These are phyloP conservation scores for Centropyge bicolor DNA, from an alignment of 2,797 vertebrate genomes.

Conservation along the genomic window DNA sequence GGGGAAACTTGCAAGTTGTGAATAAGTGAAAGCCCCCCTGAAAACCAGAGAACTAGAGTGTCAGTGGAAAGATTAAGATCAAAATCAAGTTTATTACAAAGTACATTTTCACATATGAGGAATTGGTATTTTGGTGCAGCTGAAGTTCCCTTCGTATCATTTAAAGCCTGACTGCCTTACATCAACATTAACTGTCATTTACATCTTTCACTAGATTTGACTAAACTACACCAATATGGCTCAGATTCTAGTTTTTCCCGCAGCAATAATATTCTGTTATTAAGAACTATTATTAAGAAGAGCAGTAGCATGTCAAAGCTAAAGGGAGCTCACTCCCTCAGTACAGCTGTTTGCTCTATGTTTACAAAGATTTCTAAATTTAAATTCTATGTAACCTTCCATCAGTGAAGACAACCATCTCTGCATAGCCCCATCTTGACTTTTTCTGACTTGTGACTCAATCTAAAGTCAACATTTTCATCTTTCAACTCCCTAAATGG, in stretches of 20 bases:
- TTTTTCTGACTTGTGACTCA: slow-evolving; percentile 14
- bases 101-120: not conserved
- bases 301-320: not conserved
- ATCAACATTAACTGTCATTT: not conserved
- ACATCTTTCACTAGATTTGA: not conserved
- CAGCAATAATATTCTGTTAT: not conserved
- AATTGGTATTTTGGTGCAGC: not conserved
- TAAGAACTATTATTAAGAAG: slow-evolving; percentile 5
- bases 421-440: not conserved
- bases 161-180: not conserved
- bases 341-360: slow-evolving; percentile 1
- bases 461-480: slow-evolving; percentile 21
- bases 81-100: not conserved
- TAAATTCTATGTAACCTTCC: slow-evolving; percentile 5
- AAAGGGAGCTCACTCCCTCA: not conserved
- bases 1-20: not conserved
- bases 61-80: not conserved
- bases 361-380: slow-evolving; percentile 2
- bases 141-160: not conserved
- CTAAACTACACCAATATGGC: not conserved
- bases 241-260: not conserved
- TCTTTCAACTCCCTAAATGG: slow-evolving; percentile 43
- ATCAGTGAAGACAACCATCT: not conserved
- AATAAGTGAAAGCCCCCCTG: not conserved
- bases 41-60: no score